phyloP scores from a whole-genome alignment of 1,140 invertebrate genomes.

The Euura saliciscinereae region DNA sequence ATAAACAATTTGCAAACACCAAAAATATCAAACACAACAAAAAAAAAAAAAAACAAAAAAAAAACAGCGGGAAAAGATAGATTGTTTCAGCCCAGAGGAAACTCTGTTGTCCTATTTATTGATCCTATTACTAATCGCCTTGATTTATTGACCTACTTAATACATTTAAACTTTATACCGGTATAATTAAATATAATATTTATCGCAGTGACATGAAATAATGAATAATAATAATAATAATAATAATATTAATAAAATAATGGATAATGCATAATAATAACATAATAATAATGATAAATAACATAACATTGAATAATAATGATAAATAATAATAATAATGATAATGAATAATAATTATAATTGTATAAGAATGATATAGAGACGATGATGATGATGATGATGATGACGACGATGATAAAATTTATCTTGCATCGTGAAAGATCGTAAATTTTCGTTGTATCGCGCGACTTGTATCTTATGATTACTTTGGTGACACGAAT shows the following conservation, averaged over 20 bases:
- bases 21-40: background rate
- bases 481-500: background rate
- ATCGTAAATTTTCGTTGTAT: background rate
- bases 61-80: background rate
- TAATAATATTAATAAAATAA: background rate
- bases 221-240: background rate
- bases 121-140: background rate
- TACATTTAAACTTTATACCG: background rate
- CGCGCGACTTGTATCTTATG: background rate
- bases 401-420: background rate
- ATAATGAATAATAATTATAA: background rate
- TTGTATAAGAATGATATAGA: background rate
- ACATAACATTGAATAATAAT: constrained; percentile 1
- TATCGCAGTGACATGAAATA: background rate
- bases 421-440: no score
- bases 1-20: background rate
- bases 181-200: background rate
- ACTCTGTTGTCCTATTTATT: background rate
- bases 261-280: background rate
- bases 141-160: background rate
- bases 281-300: background rate
- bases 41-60: background rate
- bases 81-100: background rate
- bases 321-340: background rate
- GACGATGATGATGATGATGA: background rate